Conservation (phyloP, 2,113 vertebrate genomes). For the Oryzias celebensis region DNA sequence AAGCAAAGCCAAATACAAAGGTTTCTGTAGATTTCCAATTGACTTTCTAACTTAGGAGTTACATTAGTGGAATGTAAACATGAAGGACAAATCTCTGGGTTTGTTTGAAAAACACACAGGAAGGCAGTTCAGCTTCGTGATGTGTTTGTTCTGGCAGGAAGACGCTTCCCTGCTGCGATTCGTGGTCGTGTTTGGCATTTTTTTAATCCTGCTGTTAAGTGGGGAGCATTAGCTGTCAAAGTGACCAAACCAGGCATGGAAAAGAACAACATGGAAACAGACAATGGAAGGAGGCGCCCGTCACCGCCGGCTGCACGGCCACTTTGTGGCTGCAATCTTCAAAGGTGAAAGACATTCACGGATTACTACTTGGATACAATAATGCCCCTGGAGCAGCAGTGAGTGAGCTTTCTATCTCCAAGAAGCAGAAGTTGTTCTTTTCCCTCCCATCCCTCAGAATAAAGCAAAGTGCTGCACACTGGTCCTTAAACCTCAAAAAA, state of each 20-base stretch:
- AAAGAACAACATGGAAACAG: slow-evolving; percentile 6
- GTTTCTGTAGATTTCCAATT: too few species aligned
- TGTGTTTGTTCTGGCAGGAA: too few species aligned
- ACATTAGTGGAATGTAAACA: too few species aligned
- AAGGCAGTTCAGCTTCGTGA: too few species aligned
- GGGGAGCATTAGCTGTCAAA: slow-evolving; percentile 9
- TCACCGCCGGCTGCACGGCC: slow-evolving; percentile 18
- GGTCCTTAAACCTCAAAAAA: slow-evolving; percentile 35
- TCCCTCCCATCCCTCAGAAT: slow-evolving; percentile 20
- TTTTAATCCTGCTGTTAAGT: not conserved
- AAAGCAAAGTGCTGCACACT: slow-evolving; percentile 14
- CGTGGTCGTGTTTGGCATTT: too few species aligned
- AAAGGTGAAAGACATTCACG: slow-evolving; percentile 22
- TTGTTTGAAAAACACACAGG: too few species aligned
- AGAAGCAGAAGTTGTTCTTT: slow-evolving; percentile 26
- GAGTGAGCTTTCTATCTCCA: slow-evolving; percentile 23
- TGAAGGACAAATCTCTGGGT: too few species aligned
- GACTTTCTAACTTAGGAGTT: too few species aligned
- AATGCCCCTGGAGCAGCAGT: slow-evolving; percentile 22
- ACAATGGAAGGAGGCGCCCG: slow-evolving; percentile 13
- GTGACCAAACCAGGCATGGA: slow-evolving; percentile 24
- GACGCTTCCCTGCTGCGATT: too few species aligned
- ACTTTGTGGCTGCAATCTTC: slow-evolving; percentile 17
- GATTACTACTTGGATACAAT: slow-evolving; percentile 31
- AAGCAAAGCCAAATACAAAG: too few species aligned